Evolutionary conservation across 2,888 invertebrate genomes (phyloP), one percentile per base, ranked within the genome.

Genomic region (Cistogaster globosa): DNA sequence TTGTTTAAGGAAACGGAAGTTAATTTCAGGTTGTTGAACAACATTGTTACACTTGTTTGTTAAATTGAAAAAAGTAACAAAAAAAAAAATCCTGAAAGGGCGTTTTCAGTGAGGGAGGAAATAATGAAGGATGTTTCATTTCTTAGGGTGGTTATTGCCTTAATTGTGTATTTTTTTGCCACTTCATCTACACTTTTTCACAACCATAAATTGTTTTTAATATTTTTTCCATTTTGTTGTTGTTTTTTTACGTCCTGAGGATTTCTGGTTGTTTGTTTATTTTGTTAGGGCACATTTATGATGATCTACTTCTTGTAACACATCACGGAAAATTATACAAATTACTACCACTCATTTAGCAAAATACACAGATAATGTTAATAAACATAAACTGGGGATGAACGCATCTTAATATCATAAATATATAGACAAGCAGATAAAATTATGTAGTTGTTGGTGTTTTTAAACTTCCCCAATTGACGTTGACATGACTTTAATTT

Each of bases 171-270:
- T 76, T 75, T 83, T 83, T 76, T 77, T 58, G 82, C 86, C 84
- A 86, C 85, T 83, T 88, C 88, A 88, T 88, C 88, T 87, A 87
- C 88, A 88, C 87, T 87, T 87, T 87, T 77, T 83, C 85, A 74
- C 87, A 87, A 86, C 86, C 89, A 90, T 90, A 90, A 90, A 91
- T 90, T 91, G 90, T 89, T 90, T 38, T 89, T 91, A 90, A 90
- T 90, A 88, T n/a, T 60, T 72, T 71, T 76, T 72, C 45, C 55
- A 18, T 14, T 51, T 55, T 62, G 22, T 60, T 48, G 14, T 51
- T 71, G 6, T n/a, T 58, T 3, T 71, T 38, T 0, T 36, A 62
- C 36, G 42, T 58, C 38, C 71, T 26, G 16, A 51, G 53, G 42
- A 77, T 67, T 65, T 74, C 51, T 48, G 55, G 45, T 63, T 74